Percentiles rank a stretch among this genome's conserved stretches.
phyloP scores from a whole-genome alignment of 1,140 invertebrate genomes.

The Drosophila ogumai region DNA sequence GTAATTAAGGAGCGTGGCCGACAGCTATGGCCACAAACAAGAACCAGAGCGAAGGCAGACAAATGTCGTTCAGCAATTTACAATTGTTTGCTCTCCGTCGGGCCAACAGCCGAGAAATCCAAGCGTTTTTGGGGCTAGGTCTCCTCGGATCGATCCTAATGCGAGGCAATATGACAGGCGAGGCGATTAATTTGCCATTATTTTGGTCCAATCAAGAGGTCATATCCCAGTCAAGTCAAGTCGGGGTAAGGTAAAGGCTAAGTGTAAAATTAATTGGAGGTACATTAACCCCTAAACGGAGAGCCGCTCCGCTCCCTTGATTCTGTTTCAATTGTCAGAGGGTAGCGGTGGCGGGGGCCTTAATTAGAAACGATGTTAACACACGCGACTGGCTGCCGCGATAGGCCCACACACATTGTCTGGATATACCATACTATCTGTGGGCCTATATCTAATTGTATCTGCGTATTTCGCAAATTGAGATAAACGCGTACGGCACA shows the following conservation, averaged over 20 bases:
- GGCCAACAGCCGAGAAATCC: constrained; percentile 30
- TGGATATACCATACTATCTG: constrained; percentile 23
- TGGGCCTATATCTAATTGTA: constrained; percentile 53
- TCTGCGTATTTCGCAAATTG: constrained; percentile 62
- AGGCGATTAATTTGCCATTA: constrained; percentile 64
- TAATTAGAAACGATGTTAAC: constrained; percentile 75
- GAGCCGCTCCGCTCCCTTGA: background rate
- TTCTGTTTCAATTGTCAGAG: background rate
- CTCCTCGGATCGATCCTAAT: constrained; percentile 16
- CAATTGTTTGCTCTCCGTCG: constrained; percentile 59
- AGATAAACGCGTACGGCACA: constrained; percentile 57
- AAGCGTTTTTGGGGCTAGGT: constrained; percentile 19
- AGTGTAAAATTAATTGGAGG: constrained; percentile 18
- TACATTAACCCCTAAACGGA: constrained; percentile 10
- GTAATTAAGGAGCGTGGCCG: constrained; percentile 61
- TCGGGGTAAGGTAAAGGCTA: constrained; percentile 4
- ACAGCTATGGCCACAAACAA: constrained; percentile 29
- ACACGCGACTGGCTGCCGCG: constrained; percentile 50
- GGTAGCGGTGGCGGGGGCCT: constrained; percentile 2
- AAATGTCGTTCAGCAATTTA: constrained; percentile 51
- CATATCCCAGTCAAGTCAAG: constrained; percentile 14
- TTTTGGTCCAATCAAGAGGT: constrained; percentile 43
- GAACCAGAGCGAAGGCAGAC: constrained; percentile 31
- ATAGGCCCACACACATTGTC: constrained; percentile 19
- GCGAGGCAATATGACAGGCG: constrained; percentile 38